Evolutionary conservation across 2,113 vertebrate species (phyloP).

Genomic region (Pitta sordida): DNA sequence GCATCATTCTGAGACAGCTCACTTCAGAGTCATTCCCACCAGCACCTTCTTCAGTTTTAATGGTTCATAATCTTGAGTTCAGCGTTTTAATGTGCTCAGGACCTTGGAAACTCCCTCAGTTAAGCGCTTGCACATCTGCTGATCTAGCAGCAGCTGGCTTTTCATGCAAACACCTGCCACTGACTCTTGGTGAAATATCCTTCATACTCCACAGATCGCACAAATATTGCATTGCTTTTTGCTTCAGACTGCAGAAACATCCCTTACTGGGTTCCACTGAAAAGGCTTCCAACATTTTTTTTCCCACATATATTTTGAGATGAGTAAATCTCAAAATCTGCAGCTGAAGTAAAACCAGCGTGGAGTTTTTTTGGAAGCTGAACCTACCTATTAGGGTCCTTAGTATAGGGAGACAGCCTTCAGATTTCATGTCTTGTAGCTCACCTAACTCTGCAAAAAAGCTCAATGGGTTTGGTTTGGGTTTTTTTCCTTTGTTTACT

Average conservation of each 20-base stretch:
- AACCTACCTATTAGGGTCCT: background rate
- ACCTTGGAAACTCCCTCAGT: background rate
- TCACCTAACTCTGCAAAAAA: background rate
- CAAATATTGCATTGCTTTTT: background rate
- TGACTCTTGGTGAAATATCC: background rate
- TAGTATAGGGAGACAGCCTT: background rate
- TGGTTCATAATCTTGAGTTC: background rate
- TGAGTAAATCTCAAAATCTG: background rate
- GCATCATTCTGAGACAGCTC: background rate
- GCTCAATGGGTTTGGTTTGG: background rate
- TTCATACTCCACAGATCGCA: background rate
- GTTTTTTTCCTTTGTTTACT: background rate
- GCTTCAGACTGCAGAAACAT: background rate
- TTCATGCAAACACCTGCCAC: background rate
- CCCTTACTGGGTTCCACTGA: background rate
- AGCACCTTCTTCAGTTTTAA: background rate
- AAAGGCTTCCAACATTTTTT: background rate
- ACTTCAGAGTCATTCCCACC: background rate
- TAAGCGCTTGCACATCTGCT: conserved; percentile 1
- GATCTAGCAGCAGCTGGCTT: background rate
- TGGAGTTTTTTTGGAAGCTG: background rate
- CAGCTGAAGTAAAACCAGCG: background rate
- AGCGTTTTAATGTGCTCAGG: background rate
- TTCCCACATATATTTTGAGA: background rate
- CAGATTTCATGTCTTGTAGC: background rate